These are phyloP conservation scores for Drosophila pandora DNA, from an alignment of 1,140 invertebrate genomes.

Conservation along the genomic window DNA sequence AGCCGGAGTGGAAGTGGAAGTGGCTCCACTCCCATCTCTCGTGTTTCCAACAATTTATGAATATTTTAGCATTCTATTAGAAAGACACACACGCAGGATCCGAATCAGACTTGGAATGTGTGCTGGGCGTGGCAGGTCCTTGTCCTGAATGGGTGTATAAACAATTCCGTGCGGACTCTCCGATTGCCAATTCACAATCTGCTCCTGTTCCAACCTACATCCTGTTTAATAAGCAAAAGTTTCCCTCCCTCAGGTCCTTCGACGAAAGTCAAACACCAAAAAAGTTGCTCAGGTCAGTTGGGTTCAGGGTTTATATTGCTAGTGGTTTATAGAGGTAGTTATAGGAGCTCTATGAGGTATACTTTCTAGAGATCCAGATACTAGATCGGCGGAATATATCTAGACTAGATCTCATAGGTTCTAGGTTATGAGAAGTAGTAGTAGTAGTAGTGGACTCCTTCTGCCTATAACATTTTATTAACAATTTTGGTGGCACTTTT, in stretches of 20 bases:
- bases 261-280: slow-evolving; percentile 36
- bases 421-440: too few species aligned
- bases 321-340: too few species aligned
- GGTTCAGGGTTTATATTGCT: slow-evolving; percentile 6
- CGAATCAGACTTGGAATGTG: not conserved
- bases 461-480: too few species aligned
- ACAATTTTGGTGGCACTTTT: too few species aligned
- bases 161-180: slow-evolving; percentile 38
- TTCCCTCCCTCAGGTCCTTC: slow-evolving; percentile 4
- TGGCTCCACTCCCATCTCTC: not conserved
- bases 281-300: not conserved
- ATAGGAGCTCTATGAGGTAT: too few species aligned
- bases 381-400: too few species aligned
- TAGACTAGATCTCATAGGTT: too few species aligned
- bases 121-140: not conserved
- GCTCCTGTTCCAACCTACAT: slow-evolving; percentile 2
- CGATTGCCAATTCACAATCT: slow-evolving; percentile 52
- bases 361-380: too few species aligned
- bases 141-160: slow-evolving; percentile 17
- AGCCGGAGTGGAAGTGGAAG: too few species aligned
- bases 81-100: not conserved
- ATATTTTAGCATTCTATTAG: slow-evolving; percentile 65
- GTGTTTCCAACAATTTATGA: slow-evolving; percentile 61
- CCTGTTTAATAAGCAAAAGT: slow-evolving; percentile 44
- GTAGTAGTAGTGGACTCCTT: too few species aligned